Evolutionary conservation across 2,113 vertebrate genomes (phyloP).

Genomic region (Phaethornis superciliosus): DNA sequence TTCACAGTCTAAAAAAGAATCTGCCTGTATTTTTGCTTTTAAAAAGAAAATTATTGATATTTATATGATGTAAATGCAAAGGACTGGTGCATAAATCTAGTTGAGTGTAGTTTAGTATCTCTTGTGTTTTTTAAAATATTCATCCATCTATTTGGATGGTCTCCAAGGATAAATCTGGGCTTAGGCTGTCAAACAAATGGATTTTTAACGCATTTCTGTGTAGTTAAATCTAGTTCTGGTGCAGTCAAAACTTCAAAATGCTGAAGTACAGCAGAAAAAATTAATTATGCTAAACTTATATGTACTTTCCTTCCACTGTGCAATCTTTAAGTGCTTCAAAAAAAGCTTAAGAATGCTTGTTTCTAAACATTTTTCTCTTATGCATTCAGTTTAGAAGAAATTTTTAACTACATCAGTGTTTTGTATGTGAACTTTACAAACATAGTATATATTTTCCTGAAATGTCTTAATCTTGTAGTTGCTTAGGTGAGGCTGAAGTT

Average conservation of each 20-base stretch:
- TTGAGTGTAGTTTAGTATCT: constrained; percentile 26
- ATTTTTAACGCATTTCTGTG: not conserved
- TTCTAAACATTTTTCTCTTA: not conserved
- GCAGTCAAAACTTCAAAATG: not conserved
- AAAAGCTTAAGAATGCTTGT: not conserved
- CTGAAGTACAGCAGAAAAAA: not conserved
- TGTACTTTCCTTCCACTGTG: not conserved
- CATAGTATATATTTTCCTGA: not conserved
- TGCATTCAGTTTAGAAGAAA: not conserved
- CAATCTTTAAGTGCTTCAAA: not conserved
- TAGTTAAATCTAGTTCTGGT: not conserved
- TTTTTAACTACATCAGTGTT: not conserved
- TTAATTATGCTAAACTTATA: not conserved
- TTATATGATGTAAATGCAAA: constrained; percentile 27
- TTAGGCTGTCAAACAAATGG: constrained; percentile 32
- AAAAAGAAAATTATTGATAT: not conserved
- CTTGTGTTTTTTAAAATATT: not conserved
- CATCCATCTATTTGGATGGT: not conserved
- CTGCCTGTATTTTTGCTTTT: not conserved
- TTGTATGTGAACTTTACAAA: not conserved
- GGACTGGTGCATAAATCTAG: constrained; percentile 10
- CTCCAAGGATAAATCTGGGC: not conserved
- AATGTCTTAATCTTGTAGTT: not conserved
- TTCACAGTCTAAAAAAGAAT: not conserved
- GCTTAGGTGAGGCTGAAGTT: not conserved